Percentiles rank a stretch among this genome's conserved stretches.
phyloP scores from a whole-genome alignment of 2,888 invertebrate species.

The Cremastobaeus sp. region DNA sequence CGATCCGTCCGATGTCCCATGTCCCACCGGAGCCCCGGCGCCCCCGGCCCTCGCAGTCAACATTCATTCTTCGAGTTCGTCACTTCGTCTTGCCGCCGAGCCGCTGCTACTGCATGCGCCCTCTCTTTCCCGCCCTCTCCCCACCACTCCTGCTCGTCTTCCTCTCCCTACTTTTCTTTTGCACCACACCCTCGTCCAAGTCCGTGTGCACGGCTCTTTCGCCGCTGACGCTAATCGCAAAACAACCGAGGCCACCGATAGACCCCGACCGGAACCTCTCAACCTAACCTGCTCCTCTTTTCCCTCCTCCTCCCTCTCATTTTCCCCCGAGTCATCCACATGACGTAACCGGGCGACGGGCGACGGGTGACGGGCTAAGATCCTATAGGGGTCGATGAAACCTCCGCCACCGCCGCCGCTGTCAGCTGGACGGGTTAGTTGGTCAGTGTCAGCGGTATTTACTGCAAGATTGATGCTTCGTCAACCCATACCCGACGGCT shows the following conservation, averaged over 20 bases:
- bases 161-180: slow-evolving; percentile 28
- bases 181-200: slow-evolving; percentile 32
- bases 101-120: slow-evolving; percentile 25
- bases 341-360: no score
- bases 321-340: no score
- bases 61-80: slow-evolving; percentile 4
- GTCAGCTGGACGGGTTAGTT: not conserved
- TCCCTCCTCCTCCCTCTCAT: no score
- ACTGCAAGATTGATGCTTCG: not conserved
- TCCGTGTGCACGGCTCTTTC: slow-evolving; percentile 15
- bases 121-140: slow-evolving; percentile 1
- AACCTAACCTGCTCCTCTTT: no score
- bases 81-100: not conserved
- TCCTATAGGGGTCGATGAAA: not conserved
- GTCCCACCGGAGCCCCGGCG: not conserved
- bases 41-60: no score
- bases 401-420: not conserved
- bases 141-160: slow-evolving; percentile 14
- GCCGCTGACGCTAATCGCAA: no score
- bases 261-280: no score
- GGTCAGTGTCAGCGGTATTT: not conserved
- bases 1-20: not conserved
- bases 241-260: no score
- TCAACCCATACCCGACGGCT: no score
- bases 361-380: no score